Evolutionary conservation across 2,888 invertebrate species (phyloP), one percentile per base, ranked within the genome.

Genomic region (Erpobdella octoculata): DNA sequence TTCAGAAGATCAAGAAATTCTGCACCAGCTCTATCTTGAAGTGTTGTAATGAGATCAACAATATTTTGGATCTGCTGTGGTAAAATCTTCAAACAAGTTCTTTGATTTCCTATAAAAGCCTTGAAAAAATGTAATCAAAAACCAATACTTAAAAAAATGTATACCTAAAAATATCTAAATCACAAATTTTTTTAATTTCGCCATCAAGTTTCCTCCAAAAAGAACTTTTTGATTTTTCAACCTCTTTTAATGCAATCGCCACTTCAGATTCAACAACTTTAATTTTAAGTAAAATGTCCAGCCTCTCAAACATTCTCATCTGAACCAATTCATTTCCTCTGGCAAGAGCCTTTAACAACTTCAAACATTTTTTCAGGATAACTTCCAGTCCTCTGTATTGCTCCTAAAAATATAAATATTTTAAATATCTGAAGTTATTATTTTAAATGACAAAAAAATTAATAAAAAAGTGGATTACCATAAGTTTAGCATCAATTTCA

Each of bases 61-160:
- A 83, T 79, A 75, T 79, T 79, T 77, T 81, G 80, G 37, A 82
- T 79, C 74, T 82, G 81, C n/a, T 79, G 73, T 0, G 81, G 80
- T 53, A 79, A 79, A 65, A 82, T 80, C 74, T 81, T 81, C 71
- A 82, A 75, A 73, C 82, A 82, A 0, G 80, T 81, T 36, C 79
- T 78, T 74, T 80, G 80, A 74, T 82, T 82, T 3, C 81, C 81
- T 53, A 79, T 78, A 72, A 82, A 82, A 0, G 80, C 81, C 81
- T 82, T 73, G 1, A 73, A 71, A 41, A 15, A 66, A 53, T 35
- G 25, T 1, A 9, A 48, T 4, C 28, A 2, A 53, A 53, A n/a
- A 25, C 8, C n/a, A 53, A 5, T 9, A 1, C 4, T 6, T 53
- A 18, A 18, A 6, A 53, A 53, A n/a, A 53, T 15, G 21, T 25